Base-by-base conservation (phyloP, 2,113 vertebrate species). In the Regulus satrapa region DNA sequence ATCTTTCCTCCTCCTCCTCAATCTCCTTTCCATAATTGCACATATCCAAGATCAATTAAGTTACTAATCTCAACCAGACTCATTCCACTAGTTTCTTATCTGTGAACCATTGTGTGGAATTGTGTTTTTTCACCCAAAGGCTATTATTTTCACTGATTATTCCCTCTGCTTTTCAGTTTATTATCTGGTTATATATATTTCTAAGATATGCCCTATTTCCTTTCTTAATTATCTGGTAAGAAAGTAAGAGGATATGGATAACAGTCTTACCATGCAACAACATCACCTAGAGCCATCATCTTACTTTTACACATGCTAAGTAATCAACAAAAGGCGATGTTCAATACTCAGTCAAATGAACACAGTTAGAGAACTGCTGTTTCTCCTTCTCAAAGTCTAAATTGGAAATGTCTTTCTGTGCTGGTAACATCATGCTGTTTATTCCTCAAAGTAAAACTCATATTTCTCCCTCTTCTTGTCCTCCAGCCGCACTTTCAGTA, bases 91-190 rank as follows among this genome's bases (percentile, higher is more conserved):
- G 9, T 45, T 82, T 72, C 12, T 88, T 74, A 71, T 20, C 49
- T 69, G 25, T 45, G 29, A 76, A 38, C 4, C 7, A 23, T 15
- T 76, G 12, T 0, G 0, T 14, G 3, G 14, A 78, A 45, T 13
- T 82, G 5, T 49, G 7, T 40, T 58, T 61, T 43, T 36, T 21
- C 12, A 15, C 5, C 7, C 7, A 8, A 31, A 64, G 12, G 14
- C 28, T 64, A 17, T 49, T 58, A 62, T 56, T 85, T 12, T 62
- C 5, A 6, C 32, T 88, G 15, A 31, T 74, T 26, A 26, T 75
- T 76, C 23, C 62, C 20, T 63, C 52, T 38, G 20, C 8, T 78
- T 83, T 78, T 75, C 0, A 0, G 24, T 74, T 67, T 21, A 59
- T 9, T 43, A 26, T 69, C 58, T 86, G 9, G 8, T 67, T 55